Base-by-base conservation (phyloP, 92 coral and sea anemone species). In the Meandrina meandrites region DNA sequence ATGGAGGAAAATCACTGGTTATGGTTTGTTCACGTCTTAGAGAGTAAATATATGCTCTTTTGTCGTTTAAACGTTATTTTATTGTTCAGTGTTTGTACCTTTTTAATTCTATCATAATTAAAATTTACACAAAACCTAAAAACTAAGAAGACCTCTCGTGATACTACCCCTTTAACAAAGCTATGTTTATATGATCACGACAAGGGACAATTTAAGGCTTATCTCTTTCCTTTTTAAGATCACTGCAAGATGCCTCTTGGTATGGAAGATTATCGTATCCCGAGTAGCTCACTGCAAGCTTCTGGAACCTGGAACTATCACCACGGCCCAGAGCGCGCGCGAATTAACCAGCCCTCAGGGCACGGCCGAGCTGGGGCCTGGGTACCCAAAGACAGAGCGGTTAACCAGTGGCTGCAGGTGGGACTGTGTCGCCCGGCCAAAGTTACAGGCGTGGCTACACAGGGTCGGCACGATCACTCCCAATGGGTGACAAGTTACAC, bases 301-400 rank as follows among this genome's bases (percentile, higher is more conserved):
- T 93, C 94, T 34, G 79, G 94, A 0, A 79, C 80, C 24, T 88
- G 73, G 47, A 94, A 87, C 91, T 87, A 92, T 81, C 89, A 85
- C 72, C 88, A 94, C 48, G 98, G 95, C 36, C 95, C 98, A 18
- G 98, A 94, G 56, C 86, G 98, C 35, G 98, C 95, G 28, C 90
- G 94, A 50, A 84, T 94, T 1, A 92, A 94, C 86, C 87, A 84
- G 66, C 90, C 90, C 6, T 82, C 87, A 3, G 91, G 89, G 21
- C 95, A 91, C 67, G 90, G 98, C 1, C 89, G 92, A 35, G 75
- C 87, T 0, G 98, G 98, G 8, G 98, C 89, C 4, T 94, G 98
- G 98, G 88, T 88, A 45, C 86, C 98, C 15, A 88, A 71, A 32
- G 10, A 81, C 62, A 80, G 90, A 57, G 89, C 92, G 67, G 14